phyloP scores from a whole-genome alignment of 2,797 vertebrate species.

The Lutjanus argentimaculatus region DNA sequence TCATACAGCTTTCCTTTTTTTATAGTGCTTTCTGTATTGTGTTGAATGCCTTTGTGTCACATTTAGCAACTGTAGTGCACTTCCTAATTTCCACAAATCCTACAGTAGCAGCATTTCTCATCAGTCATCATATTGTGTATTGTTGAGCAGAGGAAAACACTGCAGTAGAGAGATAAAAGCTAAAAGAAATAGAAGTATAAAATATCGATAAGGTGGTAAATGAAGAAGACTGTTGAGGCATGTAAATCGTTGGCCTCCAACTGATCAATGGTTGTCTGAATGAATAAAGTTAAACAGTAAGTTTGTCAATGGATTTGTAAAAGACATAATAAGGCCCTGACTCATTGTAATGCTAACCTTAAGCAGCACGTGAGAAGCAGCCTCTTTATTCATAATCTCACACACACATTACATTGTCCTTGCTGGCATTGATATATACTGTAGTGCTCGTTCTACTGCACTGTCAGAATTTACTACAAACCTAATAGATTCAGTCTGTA shows the following conservation, averaged over 20 bases:
- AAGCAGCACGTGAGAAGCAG: slow-evolving; percentile 12
- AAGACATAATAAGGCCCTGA: slow-evolving; percentile 15
- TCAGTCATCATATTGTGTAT: slow-evolving; percentile 26
- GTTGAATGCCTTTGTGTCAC: slow-evolving; percentile 17
- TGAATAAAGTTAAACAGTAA: slow-evolving; percentile 24
- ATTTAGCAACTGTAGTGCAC: slow-evolving; percentile 28
- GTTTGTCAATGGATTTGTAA: slow-evolving; percentile 13
- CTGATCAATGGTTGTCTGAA: slow-evolving; percentile 7
- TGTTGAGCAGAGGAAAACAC: slow-evolving; percentile 30
- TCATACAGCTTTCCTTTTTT: slow-evolving; percentile 8
- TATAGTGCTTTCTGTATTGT: slow-evolving; percentile 1
- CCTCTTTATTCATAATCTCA: slow-evolving; percentile 15
- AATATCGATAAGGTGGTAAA: slow-evolving; percentile 47
- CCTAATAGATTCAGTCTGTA: slow-evolving; percentile 63
- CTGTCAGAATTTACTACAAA: slow-evolving; percentile 46
- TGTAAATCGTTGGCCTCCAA: slow-evolving; percentile 16
- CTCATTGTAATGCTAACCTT: slow-evolving; percentile 16
- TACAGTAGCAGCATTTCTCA: slow-evolving; percentile 17
- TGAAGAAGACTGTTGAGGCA: slow-evolving; percentile 20
- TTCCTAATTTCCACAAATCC: slow-evolving; percentile 9
- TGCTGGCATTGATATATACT: slow-evolving; percentile 46
- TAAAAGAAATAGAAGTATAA: slow-evolving; percentile 30
- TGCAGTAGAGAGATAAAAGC: slow-evolving; percentile 35
- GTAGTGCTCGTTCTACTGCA: slow-evolving; percentile 8
- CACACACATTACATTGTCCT: slow-evolving; percentile 32